A percentile compares a stretch with the other conserved stretches of the same genome.
These are phyloP conservation scores for Calliopum simillimum DNA, from an alignment of 2,888 invertebrate genomes.

Conservation along the genomic window DNA sequence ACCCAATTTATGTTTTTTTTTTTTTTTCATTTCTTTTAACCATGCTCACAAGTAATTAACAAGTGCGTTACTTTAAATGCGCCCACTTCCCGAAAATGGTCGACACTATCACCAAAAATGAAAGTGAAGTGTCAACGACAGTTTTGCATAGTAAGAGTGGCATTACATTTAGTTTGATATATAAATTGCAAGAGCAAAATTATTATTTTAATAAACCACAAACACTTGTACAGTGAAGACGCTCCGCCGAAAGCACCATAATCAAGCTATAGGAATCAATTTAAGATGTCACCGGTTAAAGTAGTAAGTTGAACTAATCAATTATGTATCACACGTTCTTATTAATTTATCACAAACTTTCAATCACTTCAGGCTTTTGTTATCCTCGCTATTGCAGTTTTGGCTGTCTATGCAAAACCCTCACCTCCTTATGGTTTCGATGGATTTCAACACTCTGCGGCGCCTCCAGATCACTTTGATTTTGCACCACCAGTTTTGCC, in stretches of 20 bases:
- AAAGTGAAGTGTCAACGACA: conserved; percentile 14
- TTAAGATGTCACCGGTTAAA: conserved; percentile 55
- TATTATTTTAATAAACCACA: conserved; percentile 20
- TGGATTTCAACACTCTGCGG: not conserved
- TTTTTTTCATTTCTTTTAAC: not conserved
- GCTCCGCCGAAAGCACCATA: not conserved
- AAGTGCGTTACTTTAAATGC: not conserved
- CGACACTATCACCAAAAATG: not conserved
- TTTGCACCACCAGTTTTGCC: conserved; percentile 50
- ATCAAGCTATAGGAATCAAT: not conserved
- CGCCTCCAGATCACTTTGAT: conserved; percentile 52
- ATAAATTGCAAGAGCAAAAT: conserved; percentile 21
- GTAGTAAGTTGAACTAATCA: conserved; percentile 47
- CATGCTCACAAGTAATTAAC: not conserved
- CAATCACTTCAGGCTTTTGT: conserved; percentile 40
- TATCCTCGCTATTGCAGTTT: conserved; percentile 45
- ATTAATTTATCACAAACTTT: not conserved
- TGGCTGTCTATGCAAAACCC: conserved; percentile 49
- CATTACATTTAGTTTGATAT: conserved; percentile 4
- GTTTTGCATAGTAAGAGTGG: conserved; percentile 4
- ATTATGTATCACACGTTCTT: not conserved
- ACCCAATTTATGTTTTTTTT: conserved; percentile 1
- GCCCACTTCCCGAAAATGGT: conserved; percentile 24
- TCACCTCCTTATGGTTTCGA: conserved; percentile 54
- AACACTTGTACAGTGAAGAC: not conserved